These are phyloP conservation scores for Lasioglossum figueresi DNA, from an alignment of 2,888 invertebrate genomes.

Conservation along the genomic window DNA sequence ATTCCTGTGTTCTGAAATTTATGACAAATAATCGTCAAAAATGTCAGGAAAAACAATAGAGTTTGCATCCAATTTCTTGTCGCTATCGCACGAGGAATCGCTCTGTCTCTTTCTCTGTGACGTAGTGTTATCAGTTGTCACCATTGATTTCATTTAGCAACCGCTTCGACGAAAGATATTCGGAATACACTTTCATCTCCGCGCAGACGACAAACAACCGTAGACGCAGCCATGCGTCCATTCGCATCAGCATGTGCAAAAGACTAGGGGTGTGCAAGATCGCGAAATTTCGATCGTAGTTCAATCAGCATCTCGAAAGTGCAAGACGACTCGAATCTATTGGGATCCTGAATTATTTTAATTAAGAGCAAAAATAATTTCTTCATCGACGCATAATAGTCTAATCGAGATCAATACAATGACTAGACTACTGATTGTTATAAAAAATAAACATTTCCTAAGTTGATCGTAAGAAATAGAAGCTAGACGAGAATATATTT, in stretches of 20 bases:
- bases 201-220: conserved; percentile 44
- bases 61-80: background rate
- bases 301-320: background rate
- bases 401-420: background rate
- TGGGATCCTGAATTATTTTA: background rate
- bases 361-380: background rate
- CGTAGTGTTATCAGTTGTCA: background rate
- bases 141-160: background rate
- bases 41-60: background rate
- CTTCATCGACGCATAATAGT: background rate
- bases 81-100: background rate
- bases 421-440: too few species aligned
- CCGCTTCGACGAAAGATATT: background rate
- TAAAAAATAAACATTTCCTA: background rate
- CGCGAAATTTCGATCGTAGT: background rate
- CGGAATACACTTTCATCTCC: background rate
- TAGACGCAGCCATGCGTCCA: conserved; percentile 61
- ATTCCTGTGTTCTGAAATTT: background rate
- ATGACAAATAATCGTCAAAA: background rate
- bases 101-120: background rate
- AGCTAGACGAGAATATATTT: background rate
- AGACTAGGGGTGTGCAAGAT: background rate
- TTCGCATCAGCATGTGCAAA: conserved; percentile 8
- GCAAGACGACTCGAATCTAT: background rate
- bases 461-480: background rate